Evolutionary conservation across 1,140 invertebrate genomes (phyloP).

Genomic region (Hyles euphorbiae): DNA sequence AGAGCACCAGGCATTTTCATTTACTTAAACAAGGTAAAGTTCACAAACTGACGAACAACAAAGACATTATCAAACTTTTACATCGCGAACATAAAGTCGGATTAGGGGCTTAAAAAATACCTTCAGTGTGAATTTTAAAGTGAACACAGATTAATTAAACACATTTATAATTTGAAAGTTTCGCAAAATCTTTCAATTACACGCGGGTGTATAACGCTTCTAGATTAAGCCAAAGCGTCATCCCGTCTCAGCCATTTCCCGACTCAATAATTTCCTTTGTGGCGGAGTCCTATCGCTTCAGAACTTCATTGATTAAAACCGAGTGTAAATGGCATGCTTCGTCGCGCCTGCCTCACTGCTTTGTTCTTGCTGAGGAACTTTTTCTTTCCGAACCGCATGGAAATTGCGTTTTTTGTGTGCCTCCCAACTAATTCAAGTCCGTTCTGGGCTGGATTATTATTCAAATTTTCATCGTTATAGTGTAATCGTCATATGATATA

Average conservation of each 20-base stretch:
- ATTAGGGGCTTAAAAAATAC: no score
- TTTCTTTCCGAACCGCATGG: constrained; percentile 20
- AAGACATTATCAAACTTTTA: no score
- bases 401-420: neutral
- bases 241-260: constrained; percentile 25
- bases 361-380: constrained; percentile 43
- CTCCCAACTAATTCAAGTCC: neutral
- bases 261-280: constrained; percentile 67
- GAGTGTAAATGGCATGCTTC: constrained; percentile 48
- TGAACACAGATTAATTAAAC: no score
- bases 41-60: no score
- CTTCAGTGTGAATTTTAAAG: no score
- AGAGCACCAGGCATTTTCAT: no score
- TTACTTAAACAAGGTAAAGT: no score
- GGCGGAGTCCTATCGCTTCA: constrained; percentile 48
- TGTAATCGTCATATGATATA: no score
- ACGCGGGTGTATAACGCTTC: constrained; percentile 1
- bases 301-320: constrained; percentile 67
- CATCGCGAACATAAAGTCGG: no score
- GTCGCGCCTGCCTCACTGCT: constrained; percentile 30
- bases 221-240: constrained; percentile 25
- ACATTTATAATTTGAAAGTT: neutral
- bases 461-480: no score
- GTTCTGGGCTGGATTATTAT: no score
- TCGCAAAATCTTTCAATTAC: constrained; percentile 1